Conservation (phyloP, 2,888 invertebrate species). For the Ellobium chinense region DNA sequence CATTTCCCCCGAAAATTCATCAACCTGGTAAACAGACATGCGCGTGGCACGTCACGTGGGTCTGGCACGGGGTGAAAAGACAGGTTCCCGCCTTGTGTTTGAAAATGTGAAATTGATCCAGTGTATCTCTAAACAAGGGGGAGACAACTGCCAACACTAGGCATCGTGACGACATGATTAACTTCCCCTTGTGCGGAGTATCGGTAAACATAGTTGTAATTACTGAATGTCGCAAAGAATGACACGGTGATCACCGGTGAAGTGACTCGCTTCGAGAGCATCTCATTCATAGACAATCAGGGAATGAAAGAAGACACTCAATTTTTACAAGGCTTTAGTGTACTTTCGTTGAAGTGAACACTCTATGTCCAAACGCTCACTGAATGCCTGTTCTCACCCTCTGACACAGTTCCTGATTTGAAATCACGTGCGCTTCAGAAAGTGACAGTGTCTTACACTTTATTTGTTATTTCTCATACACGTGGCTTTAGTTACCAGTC, state of each 20-base stretch:
- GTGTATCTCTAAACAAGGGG: conserved; percentile 26
- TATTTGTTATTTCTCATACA: too few relatives aligned
- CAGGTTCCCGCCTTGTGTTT: conserved; percentile 40
- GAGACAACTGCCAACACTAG: conserved; percentile 28
- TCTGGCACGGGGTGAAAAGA: conserved; percentile 26
- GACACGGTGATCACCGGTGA: neutral
- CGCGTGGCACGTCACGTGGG: conserved; percentile 31
- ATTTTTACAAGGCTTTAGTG: too few relatives aligned
- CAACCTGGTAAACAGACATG: conserved; percentile 24
- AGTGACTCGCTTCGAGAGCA: neutral
- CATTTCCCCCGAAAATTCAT: conserved; percentile 22
- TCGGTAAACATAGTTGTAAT: conserved; percentile 28
- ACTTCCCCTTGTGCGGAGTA: conserved; percentile 20
- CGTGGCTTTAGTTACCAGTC: too few relatives aligned
- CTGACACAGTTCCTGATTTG: too few relatives aligned
- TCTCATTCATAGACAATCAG: conserved; percentile 1
- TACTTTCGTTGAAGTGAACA: too few relatives aligned
- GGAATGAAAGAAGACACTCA: neutral
- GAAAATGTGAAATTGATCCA: conserved; percentile 41
- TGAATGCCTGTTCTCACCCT: too few relatives aligned
- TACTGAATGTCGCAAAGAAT: neutral
- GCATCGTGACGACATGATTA: conserved; percentile 37
- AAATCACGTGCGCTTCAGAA: too few relatives aligned
- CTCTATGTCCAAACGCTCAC: too few relatives aligned
- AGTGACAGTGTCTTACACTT: too few relatives aligned